phyloP scores from a whole-genome alignment of 2,888 invertebrate genomes.

The Drosophila silvestris region DNA sequence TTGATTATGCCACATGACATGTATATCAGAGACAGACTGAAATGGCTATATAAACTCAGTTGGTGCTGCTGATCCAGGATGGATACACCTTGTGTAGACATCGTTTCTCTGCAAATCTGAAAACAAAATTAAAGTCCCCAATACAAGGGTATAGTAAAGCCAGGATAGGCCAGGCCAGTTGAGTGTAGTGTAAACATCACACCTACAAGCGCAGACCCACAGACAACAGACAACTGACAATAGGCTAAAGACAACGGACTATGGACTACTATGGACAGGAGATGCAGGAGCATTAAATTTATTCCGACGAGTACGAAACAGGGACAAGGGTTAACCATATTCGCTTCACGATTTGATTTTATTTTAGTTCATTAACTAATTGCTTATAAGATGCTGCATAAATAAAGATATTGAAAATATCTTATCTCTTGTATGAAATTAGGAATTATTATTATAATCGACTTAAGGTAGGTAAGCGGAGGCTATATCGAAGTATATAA shows the following conservation, averaged over 20 bases:
- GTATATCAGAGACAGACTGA: background rate
- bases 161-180: conserved; percentile 42
- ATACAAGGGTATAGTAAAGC: conserved; percentile 39
- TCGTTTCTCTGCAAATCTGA: background rate
- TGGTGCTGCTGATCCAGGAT: background rate
- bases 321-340: background rate
- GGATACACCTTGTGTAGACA: background rate
- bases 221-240: conserved; percentile 6
- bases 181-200: conserved; percentile 83
- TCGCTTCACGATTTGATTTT: background rate
- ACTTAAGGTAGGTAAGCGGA: background rate
- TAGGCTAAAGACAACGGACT: background rate
- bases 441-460: background rate
- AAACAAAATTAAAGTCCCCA: conserved; percentile 25
- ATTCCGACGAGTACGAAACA: background rate
- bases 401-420: background rate
- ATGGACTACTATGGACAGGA: background rate
- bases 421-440: background rate
- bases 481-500: background rate
- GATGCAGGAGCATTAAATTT: background rate
- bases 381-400: background rate
- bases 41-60: background rate
- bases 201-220: conserved; percentile 54
- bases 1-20: background rate
- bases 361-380: background rate